A percentile compares a stretch with the other conserved stretches of the same genome.
Evolutionary conservation across 2,888 invertebrate species (phyloP).

Genomic region (Dendrolimus houi): DNA sequence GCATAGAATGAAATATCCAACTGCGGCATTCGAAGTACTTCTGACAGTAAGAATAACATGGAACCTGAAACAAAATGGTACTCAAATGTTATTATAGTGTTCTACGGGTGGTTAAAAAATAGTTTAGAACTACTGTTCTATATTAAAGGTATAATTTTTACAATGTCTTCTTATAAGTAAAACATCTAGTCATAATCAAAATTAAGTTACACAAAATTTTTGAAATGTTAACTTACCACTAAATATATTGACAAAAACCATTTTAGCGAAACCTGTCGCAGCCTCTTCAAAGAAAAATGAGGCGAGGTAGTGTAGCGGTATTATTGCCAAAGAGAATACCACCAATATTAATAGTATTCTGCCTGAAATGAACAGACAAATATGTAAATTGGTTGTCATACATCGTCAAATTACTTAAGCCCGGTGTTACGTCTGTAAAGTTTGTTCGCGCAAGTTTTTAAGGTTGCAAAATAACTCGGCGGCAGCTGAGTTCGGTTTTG

Average conservation of each 20-base stretch:
- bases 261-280: slow-evolving; percentile 85
- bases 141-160: too few relatives aligned
- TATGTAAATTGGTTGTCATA: too few relatives aligned
- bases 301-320: slow-evolving; percentile 84
- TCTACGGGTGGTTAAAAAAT: too few relatives aligned
- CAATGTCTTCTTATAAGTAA: too few relatives aligned
- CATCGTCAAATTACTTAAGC: too few relatives aligned
- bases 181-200: too few relatives aligned
- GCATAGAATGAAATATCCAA: slow-evolving; percentile 79
- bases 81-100: slow-evolving; percentile 3
- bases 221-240: slow-evolving; percentile 26
- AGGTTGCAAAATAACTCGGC: too few relatives aligned
- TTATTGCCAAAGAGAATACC: slow-evolving; percentile 81
- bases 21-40: slow-evolving; percentile 79
- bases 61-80: slow-evolving; percentile 73
- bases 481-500: too few relatives aligned
- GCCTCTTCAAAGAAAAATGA: slow-evolving; percentile 84
- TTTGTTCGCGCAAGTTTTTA: too few relatives aligned
- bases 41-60: slow-evolving; percentile 82
- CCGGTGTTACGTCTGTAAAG: too few relatives aligned
- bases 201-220: too few relatives aligned
- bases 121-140: too few relatives aligned
- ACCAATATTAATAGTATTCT: slow-evolving; percentile 79
- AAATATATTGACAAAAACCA: slow-evolving; percentile 85
- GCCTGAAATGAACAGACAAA: slow-evolving; percentile 40